phyloP scores from a whole-genome alignment of 2,797 vertebrate species.

The Zenarchopterus dispar region DNA sequence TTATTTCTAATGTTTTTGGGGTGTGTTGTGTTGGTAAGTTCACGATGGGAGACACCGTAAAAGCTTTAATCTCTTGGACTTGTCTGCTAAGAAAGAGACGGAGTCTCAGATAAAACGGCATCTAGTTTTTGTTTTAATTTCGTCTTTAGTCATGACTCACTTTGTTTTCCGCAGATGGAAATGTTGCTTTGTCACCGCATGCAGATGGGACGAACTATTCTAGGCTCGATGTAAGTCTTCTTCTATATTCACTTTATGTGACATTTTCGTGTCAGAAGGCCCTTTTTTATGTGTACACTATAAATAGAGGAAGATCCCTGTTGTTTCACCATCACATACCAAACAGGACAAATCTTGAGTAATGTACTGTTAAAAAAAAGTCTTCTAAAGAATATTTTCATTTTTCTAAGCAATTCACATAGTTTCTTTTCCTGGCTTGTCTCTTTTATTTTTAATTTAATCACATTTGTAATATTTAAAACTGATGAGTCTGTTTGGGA shows the following conservation, averaged over 20 bases:
- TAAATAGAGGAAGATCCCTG: too few species aligned
- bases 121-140: background rate
- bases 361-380: too few species aligned
- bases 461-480: background rate
- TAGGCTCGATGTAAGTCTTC: constrained; percentile 61
- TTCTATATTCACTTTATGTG: background rate
- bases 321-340: too few species aligned
- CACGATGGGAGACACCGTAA: background rate
- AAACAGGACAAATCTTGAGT: too few species aligned
- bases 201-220: constrained; percentile 25
- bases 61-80: background rate
- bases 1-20: background rate
- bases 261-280: too few species aligned
- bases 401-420: too few species aligned
- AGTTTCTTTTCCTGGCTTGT: too few species aligned
- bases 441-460: too few species aligned
- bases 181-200: constrained; percentile 48
- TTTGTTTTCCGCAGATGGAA: constrained; percentile 31
- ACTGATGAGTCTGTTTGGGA: background rate
- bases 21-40: background rate
- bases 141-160: background rate
- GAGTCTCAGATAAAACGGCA: too few species aligned
- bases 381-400: too few species aligned
- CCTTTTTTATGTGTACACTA: too few species aligned
- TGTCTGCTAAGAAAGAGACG: background rate